These are phyloP conservation scores for Frieseomelitta varia DNA, from an alignment of 1,140 invertebrate species.

Conservation along the genomic window DNA sequence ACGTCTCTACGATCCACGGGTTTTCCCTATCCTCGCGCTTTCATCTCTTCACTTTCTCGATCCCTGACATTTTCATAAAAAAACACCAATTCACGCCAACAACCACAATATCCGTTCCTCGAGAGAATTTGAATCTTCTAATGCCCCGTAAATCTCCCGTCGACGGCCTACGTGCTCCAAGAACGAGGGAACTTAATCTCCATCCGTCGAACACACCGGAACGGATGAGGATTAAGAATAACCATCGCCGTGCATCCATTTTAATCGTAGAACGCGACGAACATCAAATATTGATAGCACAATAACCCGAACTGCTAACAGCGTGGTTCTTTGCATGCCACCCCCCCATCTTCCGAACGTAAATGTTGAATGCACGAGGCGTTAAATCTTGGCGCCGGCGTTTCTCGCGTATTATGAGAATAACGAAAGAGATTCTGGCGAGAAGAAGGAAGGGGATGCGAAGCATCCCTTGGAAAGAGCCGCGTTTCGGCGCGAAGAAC, in stretches of 20 bases:
- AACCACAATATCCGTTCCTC: too few species aligned
- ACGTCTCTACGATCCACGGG: too few species aligned
- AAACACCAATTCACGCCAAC: too few species aligned
- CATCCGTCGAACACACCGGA: not conserved
- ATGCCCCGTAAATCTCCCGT: not conserved
- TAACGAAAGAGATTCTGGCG: not conserved
- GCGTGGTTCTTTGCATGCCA: not conserved
- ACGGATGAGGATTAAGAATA: not conserved
- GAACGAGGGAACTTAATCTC: not conserved
- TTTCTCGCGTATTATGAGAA: constrained; percentile 1
- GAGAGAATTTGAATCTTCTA: not conserved
- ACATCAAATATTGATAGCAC: constrained; percentile 18
- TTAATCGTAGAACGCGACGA: constrained; percentile 3
- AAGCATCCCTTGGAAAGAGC: not conserved
- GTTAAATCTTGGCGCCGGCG: not conserved
- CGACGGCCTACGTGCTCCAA: not conserved
- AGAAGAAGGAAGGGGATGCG: not conserved
- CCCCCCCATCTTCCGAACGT: too few species aligned
- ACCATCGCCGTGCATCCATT: not conserved
- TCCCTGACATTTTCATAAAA: too few species aligned
- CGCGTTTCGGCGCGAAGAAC: not conserved
- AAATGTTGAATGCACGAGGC: not conserved
- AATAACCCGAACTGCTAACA: constrained; percentile 14
- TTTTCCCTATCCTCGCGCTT: too few species aligned
- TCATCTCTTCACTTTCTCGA: too few species aligned